These are phyloP conservation scores for Scopus umbretta DNA, from an alignment of 2,113 vertebrate genomes.

Conservation along the genomic window DNA sequence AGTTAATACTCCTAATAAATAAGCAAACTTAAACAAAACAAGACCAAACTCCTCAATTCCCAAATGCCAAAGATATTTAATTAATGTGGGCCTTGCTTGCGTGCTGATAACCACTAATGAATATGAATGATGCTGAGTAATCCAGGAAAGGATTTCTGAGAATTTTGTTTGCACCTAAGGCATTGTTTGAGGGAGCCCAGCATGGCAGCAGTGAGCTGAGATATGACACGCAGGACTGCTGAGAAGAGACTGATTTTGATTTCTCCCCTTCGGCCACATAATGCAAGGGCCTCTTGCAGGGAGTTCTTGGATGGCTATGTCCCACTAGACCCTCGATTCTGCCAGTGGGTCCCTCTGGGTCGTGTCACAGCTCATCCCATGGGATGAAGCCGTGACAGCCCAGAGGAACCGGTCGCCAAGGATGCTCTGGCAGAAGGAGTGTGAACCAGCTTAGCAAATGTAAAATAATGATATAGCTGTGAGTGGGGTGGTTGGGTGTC, in stretches of 20 bases:
- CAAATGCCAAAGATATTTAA: conserved; percentile 44
- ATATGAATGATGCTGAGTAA: conserved; percentile 56
- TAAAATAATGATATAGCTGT: not conserved
- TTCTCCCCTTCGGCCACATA: not conserved
- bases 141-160: conserved; percentile 38
- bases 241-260: not conserved
- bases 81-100: conserved; percentile 29
- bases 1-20: conserved; percentile 10
- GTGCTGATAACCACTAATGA: conserved; percentile 56
- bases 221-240: not conserved
- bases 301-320: fast-evolving
- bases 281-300: not conserved
- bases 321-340: not conserved
- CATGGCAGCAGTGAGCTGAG: not conserved
- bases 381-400: not conserved
- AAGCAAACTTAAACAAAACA: conserved; percentile 35
- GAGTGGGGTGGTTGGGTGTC: not conserved
- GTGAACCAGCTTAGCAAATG: not conserved
- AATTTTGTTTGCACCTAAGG: conserved; percentile 50
- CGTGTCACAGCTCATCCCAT: not conserved
- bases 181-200: not conserved
- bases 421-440: not conserved
- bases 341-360: not conserved
- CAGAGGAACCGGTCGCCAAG: not conserved
- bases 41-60: conserved; percentile 22